Conservation (phyloP, 2,113 vertebrate genomes). For the Heloderma charlesbogerti region DNA sequence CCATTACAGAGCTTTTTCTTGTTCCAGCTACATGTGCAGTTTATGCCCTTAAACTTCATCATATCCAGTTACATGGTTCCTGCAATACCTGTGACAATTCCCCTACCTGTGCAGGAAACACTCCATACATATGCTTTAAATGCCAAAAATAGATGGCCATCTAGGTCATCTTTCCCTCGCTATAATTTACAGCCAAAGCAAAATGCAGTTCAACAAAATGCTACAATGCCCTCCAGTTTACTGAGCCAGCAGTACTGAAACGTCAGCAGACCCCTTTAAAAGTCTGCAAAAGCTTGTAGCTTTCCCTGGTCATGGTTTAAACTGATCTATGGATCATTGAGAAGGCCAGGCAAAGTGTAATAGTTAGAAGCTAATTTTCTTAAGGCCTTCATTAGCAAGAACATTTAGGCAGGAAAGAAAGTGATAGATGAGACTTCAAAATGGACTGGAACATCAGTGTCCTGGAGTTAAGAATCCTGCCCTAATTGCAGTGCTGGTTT, state of each 20-base stretch:
- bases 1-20: background rate
- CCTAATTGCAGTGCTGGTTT: slow-evolving; percentile 51
- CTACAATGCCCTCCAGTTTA: slow-evolving; percentile 11
- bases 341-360: slow-evolving; percentile 47
- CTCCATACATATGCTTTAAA: background rate
- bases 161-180: background rate
- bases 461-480: slow-evolving; percentile 42
- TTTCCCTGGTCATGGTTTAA: slow-evolving; percentile 24
- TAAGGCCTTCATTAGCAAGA: slow-evolving; percentile 52
- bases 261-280: background rate
- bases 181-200: background rate
- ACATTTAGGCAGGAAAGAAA: slow-evolving; percentile 46
- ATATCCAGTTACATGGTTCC: background rate
- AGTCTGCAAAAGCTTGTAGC: background rate
- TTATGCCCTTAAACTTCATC: background rate
- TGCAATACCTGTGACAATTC: background rate
- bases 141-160: background rate
- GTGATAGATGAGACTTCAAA: slow-evolving; percentile 47
- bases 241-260: slow-evolving; percentile 20
- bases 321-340: background rate
- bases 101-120: background rate
- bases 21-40: background rate
- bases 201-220: background rate
- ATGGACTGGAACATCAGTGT: rapidly evolving
- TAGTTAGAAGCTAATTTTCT: slow-evolving; percentile 57